Conservation (phyloP, 1,140 invertebrate genomes). For the Drosophila simulans region DNA sequence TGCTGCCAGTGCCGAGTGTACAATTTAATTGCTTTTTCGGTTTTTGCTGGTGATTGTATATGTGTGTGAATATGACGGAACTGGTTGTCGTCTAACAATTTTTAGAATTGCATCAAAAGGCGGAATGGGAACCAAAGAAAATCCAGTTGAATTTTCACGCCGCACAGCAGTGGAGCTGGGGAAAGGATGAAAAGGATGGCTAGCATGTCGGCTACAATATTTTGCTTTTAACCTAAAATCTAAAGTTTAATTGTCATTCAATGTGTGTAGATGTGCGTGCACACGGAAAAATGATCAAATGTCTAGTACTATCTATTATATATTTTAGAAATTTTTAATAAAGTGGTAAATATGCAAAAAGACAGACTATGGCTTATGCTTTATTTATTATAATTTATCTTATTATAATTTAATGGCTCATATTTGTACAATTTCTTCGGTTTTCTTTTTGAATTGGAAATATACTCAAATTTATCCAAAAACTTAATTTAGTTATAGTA, state of each 20-base stretch:
- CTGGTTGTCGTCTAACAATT: constrained; percentile 71
- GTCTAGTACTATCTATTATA: not conserved
- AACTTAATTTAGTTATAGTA: not conserved
- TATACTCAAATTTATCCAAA: no score
- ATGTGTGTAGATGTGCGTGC: constrained; percentile 11
- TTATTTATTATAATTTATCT: no score
- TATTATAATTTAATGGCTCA: no score
- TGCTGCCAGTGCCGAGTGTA: constrained; percentile 59
- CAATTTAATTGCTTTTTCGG: constrained; percentile 81
- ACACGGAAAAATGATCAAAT: constrained; percentile 3
- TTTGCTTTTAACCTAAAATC: constrained; percentile 73
- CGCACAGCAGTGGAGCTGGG: not conserved
- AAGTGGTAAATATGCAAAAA: no score
- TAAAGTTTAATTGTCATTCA: constrained; percentile 58
- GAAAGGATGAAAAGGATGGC: not conserved
- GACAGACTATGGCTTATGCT: no score
- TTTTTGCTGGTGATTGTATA: constrained; percentile 55
- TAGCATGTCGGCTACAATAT: constrained; percentile 60
- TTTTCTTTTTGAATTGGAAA: no score
- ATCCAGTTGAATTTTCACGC: constrained; percentile 46
- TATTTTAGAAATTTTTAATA: not conserved
- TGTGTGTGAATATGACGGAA: constrained; percentile 68
- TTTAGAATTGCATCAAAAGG: constrained; percentile 27
- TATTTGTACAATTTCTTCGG: no score
- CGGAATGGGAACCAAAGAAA: constrained; percentile 30